Evolutionary conservation across 1,140 invertebrate genomes (phyloP), one percentile per base, ranked within the genome.

Genomic region (Zeugodacus cucurbitae): DNA sequence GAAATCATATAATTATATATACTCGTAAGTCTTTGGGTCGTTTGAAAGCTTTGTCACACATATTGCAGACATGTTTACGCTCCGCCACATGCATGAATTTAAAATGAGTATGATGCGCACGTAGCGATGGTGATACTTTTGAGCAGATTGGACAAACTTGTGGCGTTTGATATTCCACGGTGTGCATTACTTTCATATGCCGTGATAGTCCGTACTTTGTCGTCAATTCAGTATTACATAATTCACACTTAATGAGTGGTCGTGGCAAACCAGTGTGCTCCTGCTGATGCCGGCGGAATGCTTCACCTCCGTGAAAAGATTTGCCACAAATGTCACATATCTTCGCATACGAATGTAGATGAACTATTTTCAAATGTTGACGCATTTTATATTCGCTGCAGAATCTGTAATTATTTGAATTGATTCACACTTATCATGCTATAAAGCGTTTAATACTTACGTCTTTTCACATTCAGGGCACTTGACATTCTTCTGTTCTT

Each of bases 271-370:
- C 87, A 0, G 90, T 89, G 10, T 89, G 88, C 57, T 92, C 91
- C 67, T 92, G 90, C 87, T 90, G 87, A 87, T 93, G 92, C 1
- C 91, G 89, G 17, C 29, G 89, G 54, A 93, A 87, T 10, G 90
- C 90, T 26, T 91, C 90, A 0, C 89, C 86, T 0, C 91, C 90
- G 1, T 89, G 88, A 44, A 93, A 90, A 2, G 91, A 90, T 85
- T 93, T 93, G 1, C 92, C 92, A 22, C 92, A 93, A 11, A 93
- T 90, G 41, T 93, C 92, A 64, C 92, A 93, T 29, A 93, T 92
- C 87, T 92, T 92, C 44, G 90, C 89, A 87, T 92, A 92, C 26
- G 90, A 88, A 34, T 91, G 90, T 37, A 91, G 78, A 62, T 93
- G 92, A 17, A 92, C 91, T 54, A 90, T 59, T 34, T 92, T 91